Conservation (phyloP, 2,113 vertebrate genomes). For the Geococcyx californianus region DNA sequence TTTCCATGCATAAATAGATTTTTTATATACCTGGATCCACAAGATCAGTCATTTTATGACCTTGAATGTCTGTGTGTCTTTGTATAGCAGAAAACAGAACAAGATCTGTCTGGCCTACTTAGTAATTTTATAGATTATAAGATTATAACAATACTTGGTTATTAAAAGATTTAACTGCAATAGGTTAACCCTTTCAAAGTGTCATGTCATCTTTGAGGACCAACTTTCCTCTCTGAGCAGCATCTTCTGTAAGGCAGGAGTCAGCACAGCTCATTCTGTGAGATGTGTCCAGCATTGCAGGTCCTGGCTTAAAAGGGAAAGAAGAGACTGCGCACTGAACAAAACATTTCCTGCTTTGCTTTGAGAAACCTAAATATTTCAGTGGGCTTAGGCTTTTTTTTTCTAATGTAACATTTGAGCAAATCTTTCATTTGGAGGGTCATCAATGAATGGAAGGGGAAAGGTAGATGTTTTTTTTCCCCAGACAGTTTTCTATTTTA, state of each 20-base stretch:
- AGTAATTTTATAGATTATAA: neutral
- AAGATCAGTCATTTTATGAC: neutral
- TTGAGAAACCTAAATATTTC: neutral
- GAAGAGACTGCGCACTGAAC: neutral
- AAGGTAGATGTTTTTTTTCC: rapidly evolving
- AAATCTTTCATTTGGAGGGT: neutral
- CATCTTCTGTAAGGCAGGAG: neutral
- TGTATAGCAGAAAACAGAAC: neutral
- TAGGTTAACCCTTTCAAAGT: neutral
- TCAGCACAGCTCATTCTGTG: neutral
- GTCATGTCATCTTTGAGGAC: neutral
- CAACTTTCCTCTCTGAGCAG: neutral
- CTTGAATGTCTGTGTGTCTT: neutral
- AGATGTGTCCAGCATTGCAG: neutral
- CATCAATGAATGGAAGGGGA: neutral
- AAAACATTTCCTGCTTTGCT: neutral
- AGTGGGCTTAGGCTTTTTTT: neutral
- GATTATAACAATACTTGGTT: neutral
- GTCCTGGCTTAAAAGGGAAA: neutral
- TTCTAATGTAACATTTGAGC: neutral
- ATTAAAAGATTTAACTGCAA: neutral
- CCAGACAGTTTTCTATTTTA: neutral
- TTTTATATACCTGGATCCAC: neutral
- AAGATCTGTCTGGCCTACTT: neutral
- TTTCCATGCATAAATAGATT: neutral